Evolutionary conservation across 2,113 vertebrate genomes (phyloP).

Genomic region (Pheucticus melanocephalus): DNA sequence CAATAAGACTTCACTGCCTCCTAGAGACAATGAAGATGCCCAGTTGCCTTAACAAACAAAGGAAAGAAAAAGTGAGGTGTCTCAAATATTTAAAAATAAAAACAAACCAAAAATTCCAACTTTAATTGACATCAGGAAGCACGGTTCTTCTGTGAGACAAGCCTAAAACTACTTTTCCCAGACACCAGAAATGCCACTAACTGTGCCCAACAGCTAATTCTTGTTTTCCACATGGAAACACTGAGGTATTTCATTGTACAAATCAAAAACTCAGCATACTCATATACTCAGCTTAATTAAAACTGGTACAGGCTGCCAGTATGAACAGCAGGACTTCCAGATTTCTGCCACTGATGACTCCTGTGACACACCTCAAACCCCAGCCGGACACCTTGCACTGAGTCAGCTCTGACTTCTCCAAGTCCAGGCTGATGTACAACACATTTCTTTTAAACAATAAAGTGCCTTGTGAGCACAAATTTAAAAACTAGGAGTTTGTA

Average conservation of each 20-base stretch:
- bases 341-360: neutral
- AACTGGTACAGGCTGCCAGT: neutral
- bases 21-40: neutral
- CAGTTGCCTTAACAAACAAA: neutral
- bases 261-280: neutral
- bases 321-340: neutral
- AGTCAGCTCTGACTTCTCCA: neutral
- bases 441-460: neutral
- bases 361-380: accelerated
- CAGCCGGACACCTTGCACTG: neutral
- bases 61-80: neutral
- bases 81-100: neutral
- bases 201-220: neutral
- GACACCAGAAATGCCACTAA: neutral
- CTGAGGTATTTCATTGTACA: neutral
- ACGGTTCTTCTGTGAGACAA: neutral
- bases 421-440: neutral
- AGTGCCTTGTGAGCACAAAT: neutral
- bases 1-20: neutral
- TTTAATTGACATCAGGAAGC: neutral
- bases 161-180: neutral
- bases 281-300: neutral
- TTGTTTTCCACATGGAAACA: neutral
- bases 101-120: neutral
- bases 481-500: neutral